Conservation (phyloP, 2,797 vertebrate genomes). For the Myotis daubentonii region DNA sequence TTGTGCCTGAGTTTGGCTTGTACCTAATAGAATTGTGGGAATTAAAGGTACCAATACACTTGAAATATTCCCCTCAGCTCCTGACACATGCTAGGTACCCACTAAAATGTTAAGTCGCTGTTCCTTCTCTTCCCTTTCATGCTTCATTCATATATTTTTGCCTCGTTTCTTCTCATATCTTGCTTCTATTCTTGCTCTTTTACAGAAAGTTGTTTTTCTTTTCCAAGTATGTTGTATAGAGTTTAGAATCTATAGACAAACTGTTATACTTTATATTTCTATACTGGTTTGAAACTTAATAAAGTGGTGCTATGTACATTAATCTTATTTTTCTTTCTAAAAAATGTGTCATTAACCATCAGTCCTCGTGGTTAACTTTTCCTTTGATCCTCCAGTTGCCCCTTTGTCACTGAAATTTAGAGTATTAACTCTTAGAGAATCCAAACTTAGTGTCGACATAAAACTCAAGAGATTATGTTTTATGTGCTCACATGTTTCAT, state of each 20-base stretch:
- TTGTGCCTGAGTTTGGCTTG: not conserved
- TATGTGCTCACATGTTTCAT: constrained; percentile 68
- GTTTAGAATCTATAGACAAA: not conserved
- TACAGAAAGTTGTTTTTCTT: not conserved
- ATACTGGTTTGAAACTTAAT: not conserved
- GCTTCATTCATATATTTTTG: not conserved
- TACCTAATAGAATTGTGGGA: not conserved
- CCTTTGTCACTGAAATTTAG: not conserved
- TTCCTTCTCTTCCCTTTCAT: not conserved
- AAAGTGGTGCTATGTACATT: not conserved
- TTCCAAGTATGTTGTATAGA: not conserved
- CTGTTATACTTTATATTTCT: not conserved
- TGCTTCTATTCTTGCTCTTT: not conserved
- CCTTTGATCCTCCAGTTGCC: not conserved
- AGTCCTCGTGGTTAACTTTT: not conserved
- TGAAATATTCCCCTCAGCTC: not conserved
- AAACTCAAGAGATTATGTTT: constrained; percentile 72
- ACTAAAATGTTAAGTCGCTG: not conserved
- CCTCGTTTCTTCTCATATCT: not conserved
- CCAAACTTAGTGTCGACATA: constrained; percentile 73
- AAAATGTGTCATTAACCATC: not conserved
- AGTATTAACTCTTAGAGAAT: constrained; percentile 69
- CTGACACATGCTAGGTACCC: not conserved
- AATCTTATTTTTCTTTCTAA: not conserved
- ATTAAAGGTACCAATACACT: not conserved